Percentiles rank a stretch among this genome's conserved stretches.
Evolutionary conservation across 2,888 invertebrate genomes (phyloP).

Genomic region (Lithophane ornitopus): DNA sequence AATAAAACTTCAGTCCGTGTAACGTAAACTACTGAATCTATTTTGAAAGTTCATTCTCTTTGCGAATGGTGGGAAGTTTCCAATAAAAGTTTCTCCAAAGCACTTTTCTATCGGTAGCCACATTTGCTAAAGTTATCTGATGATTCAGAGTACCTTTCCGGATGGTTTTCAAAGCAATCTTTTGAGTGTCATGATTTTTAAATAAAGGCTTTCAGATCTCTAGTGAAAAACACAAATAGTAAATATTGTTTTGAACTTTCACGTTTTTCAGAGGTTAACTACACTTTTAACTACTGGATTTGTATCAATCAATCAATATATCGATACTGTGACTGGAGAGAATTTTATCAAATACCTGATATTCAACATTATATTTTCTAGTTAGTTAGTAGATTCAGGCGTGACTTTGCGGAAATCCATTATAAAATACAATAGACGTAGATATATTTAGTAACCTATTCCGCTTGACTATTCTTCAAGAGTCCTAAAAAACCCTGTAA

Average conservation of each 20-base stretch:
- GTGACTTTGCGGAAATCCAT: too few relatives aligned
- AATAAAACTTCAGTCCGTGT: slow-evolving; percentile 45
- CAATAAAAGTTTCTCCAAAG: slow-evolving; percentile 56
- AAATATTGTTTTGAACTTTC: neutral
- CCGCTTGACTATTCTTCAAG: too few relatives aligned
- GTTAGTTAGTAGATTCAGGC: too few relatives aligned
- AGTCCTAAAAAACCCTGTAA: too few relatives aligned
- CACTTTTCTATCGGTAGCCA: slow-evolving; percentile 35
- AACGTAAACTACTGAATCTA: slow-evolving; percentile 58
- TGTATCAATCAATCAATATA: too few relatives aligned
- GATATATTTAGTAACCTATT: too few relatives aligned
- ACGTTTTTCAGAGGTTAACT: neutral
- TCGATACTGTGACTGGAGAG: too few relatives aligned
- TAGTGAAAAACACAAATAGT: neutral
- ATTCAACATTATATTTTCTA: too few relatives aligned
- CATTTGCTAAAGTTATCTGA: slow-evolving; percentile 39
- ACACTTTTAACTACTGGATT: neutral
- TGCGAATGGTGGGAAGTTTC: slow-evolving; percentile 54
- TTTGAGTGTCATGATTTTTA: neutral
- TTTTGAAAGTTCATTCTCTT: slow-evolving; percentile 57
- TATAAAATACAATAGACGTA: too few relatives aligned
- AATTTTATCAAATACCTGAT: too few relatives aligned
- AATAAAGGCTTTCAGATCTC: neutral
- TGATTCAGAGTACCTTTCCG: slow-evolving; percentile 34
- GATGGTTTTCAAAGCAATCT: slow-evolving; percentile 19